A percentile compares a stretch with the other conserved stretches of the same genome.
Evolutionary conservation across 2,113 vertebrate species (phyloP).

Genomic region (Manacus vitellinus): DNA sequence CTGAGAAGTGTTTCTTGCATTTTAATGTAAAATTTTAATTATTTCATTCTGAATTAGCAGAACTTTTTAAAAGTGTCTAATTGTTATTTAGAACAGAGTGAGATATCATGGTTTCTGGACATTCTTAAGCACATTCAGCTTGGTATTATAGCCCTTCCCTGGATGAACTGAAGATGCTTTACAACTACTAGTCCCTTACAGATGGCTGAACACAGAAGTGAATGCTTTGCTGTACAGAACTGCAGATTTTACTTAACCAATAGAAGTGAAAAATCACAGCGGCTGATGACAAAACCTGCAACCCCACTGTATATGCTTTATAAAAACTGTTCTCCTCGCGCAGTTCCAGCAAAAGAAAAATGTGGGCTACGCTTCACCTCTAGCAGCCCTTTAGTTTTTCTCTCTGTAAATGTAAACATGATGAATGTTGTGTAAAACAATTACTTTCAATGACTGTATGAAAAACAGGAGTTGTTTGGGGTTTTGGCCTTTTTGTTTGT

Average conservation of each 20-base stretch:
- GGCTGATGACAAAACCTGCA: background rate
- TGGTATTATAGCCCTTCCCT: conserved; percentile 16
- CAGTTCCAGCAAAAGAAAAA: background rate
- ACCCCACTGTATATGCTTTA: background rate
- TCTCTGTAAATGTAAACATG: background rate
- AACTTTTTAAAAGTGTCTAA: conserved; percentile 65
- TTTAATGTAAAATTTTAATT: conserved; percentile 67
- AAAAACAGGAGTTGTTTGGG: background rate
- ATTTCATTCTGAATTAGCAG: conserved; percentile 54
- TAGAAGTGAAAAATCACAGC: background rate
- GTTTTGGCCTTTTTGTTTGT: too few relatives aligned
- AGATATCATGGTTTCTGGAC: background rate
- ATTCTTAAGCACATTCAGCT: conserved; percentile 6
- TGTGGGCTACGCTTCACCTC: background rate
- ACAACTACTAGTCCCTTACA: background rate
- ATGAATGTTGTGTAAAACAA: background rate
- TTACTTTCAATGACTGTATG: background rate
- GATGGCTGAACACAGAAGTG: background rate
- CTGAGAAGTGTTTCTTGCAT: conserved; percentile 34
- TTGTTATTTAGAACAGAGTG: conserved; percentile 35
- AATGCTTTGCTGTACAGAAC: background rate
- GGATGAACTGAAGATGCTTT: background rate
- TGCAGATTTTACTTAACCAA: background rate
- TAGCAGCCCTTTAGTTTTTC: background rate
- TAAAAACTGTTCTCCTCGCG: background rate